Base-by-base conservation (phyloP, 2,888 invertebrate species). In the Eulithis prunata region DNA sequence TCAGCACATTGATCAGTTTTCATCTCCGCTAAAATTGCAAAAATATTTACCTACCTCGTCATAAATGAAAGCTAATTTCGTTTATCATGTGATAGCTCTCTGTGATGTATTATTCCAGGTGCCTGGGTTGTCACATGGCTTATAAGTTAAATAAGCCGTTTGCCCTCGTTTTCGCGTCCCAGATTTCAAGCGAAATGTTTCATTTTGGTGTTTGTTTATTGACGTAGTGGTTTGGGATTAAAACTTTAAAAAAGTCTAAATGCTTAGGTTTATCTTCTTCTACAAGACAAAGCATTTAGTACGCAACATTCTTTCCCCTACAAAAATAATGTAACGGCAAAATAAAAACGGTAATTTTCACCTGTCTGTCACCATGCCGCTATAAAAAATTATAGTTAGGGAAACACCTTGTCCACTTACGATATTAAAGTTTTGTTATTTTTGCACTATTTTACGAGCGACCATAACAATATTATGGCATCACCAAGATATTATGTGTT, bases 131-230 rank as follows among this genome's bases (percentile, higher is more conserved):
- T 62, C 54, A 59, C 62, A 60, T 64, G 47, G 53, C 28, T 64
- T 52, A 54, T 64, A 55, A 52, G 51, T 58, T 58, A 58, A 58
- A 53, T 53, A 53, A 58, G 51, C 49, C 21, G 43, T 70, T 68
- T 67, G 75, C 71, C 64, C 77, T 69, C 69, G 71, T 74, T 76
- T 72, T 64, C 65, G 66, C 70, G 72, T 63, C 64, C 72, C 71
- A 71, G 61, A 74, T 74, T 71, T 70, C 45, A 55, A 46, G 52
- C 57, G 36, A 66, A 57, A 57, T 51, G 28, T 60, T 65, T 60
- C 36, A 64, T 60, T 64, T 56, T 10, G 56, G 36, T 32, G 32
- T 58, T 57, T 47, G 55, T 45, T 58, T 53, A 54, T 38, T n/a
- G 46, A 54, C 57, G 8, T 46, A 36, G 36, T 46, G 13, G 46